Evolutionary conservation across 2,888 invertebrate genomes (phyloP).

Genomic region (Monoplex corrugatus): DNA sequence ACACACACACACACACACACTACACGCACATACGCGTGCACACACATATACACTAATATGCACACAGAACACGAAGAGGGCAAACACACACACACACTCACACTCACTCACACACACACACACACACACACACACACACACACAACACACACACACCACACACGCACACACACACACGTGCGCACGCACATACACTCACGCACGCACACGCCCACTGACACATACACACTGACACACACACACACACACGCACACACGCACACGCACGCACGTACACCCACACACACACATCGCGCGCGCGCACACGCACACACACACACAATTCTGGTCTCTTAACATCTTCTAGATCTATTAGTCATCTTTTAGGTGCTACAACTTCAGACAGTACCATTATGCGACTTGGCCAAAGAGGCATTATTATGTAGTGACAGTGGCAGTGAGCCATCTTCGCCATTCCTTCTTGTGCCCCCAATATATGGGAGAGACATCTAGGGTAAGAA

Average conservation of each 20-base stretch:
- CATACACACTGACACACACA: background rate
- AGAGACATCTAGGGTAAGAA: too few relatives aligned
- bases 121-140: constrained; percentile 34
- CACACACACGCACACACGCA: background rate
- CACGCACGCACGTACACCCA: background rate
- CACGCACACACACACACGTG: background rate
- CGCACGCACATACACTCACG: background rate
- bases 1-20: background rate
- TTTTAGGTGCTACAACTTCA: too few relatives aligned
- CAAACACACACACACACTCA: constrained; percentile 14
- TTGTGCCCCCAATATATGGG: too few relatives aligned
- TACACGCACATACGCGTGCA: background rate
- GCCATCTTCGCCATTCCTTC: too few relatives aligned
- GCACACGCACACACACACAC: too few relatives aligned
- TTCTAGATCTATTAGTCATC: too few relatives aligned
- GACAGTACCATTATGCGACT: too few relatives aligned
- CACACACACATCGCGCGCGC: background rate
- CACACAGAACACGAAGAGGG: too few relatives aligned
- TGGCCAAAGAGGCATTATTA: too few relatives aligned
- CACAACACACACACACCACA: background rate
- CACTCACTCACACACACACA: constrained; percentile 40
- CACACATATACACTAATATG: background rate
- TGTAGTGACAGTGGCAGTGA: too few relatives aligned
- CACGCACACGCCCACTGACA: background rate
- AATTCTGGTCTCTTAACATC: too few relatives aligned